Base-by-base conservation (phyloP, 2,888 invertebrate genomes). In the Synanthedon tipuliformis region DNA sequence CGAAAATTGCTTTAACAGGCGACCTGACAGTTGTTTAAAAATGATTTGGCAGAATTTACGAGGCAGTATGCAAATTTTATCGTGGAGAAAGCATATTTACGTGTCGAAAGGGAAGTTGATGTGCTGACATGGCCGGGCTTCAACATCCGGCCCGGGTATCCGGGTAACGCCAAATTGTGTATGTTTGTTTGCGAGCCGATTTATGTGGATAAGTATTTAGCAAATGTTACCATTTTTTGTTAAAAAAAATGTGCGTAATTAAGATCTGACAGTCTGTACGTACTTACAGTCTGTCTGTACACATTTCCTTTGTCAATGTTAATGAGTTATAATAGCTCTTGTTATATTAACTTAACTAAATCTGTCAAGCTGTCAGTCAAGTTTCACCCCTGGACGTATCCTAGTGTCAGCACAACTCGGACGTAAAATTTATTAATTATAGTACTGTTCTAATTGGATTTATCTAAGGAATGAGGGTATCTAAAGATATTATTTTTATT, bases 341-440 rank as follows among this genome's bases (percentile, higher is more conserved):
- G 62, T 59, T 65, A 68, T 71, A 73, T 75, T 73, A 72, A 63
- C 62, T 63, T 70, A 71, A 72, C 71, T 69, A 73, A 62, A 68
- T 40, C 52, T 48, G 45, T 55, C 48, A 55, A 40, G 12, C 41
- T 51, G 55, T 55, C 55, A 40, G 48, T 55, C 53, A 56, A 53
- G 51, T 27, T 50, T 51, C 51, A 56, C 52, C 54, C 51, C 53
- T 54, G 41, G 54, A 54, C 51, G 50, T 52, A 53, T 52, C 50
- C 55, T 41, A 27, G 50, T 54, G 50, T 52, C 54, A 49, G 51
- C 50, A 8, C 49, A 49, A 52, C 52, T 51, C 52, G 15, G 54
- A 53, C 41, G 54, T 56, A 51, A 56, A 51, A 54, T 52, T 34
- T 54, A 50, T 56, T 56, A 56, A 55, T 55, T 53, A 50, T 50